Percentiles rank a stretch among this genome's conserved stretches.
Conservation (phyloP, 2,113 vertebrate species). For the Pachycephala philippinensis region DNA sequence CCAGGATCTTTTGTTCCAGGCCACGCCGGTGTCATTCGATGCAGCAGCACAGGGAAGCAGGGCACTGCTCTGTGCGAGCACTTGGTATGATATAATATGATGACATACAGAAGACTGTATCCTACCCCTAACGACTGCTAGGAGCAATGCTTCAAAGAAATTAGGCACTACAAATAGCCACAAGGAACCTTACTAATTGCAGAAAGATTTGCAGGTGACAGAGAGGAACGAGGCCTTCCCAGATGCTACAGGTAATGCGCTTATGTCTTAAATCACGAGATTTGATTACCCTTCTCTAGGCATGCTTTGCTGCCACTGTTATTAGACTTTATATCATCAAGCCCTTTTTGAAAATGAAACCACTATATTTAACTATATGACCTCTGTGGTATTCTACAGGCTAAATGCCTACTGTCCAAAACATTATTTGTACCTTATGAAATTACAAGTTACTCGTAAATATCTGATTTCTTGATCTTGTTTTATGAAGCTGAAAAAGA, state of each 20-base stretch:
- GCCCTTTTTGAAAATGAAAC: constrained; percentile 6
- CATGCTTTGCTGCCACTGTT: background rate
- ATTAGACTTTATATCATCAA: constrained; percentile 11
- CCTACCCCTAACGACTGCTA: background rate
- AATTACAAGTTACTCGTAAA: background rate
- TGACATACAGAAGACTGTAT: background rate
- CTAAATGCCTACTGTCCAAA: background rate
- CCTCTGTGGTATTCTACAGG: background rate
- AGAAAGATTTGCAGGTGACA: constrained; percentile 5
- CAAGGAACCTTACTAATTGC: background rate
- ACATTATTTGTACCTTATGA: background rate
- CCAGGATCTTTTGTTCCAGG: background rate
- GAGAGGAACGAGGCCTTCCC: background rate
- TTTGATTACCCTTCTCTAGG: background rate
- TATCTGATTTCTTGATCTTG: background rate
- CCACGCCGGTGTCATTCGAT: background rate
- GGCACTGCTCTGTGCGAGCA: background rate
- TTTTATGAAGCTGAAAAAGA: background rate
- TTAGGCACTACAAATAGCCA: background rate
- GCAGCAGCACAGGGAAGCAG: background rate
- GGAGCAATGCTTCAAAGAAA: background rate
- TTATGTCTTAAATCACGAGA: constrained; percentile 19
- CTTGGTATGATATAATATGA: background rate
- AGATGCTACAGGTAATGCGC: background rate
- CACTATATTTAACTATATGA: constrained; percentile 17